Percentiles rank a stretch among this genome's conserved stretches.
phyloP scores from a whole-genome alignment of 1,140 invertebrate genomes.

The Diachasma alloeum region DNA sequence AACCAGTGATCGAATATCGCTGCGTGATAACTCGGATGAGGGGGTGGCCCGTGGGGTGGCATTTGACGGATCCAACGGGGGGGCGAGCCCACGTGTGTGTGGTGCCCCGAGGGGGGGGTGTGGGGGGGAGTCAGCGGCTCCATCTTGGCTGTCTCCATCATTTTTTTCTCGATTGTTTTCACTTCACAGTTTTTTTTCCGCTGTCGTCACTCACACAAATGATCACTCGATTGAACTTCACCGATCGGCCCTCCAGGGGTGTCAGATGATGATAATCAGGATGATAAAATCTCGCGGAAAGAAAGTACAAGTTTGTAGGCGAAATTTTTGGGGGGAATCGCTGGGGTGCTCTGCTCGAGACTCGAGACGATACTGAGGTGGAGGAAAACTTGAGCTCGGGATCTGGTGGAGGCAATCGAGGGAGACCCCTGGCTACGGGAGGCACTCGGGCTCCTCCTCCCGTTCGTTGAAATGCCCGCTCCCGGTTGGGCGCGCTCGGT shows the following conservation, averaged over 20 bases:
- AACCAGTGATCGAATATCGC: constrained; percentile 77
- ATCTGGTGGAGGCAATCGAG: constrained; percentile 22
- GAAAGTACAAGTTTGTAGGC: neutral
- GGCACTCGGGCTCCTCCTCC: constrained; percentile 26
- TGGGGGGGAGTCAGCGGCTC: constrained; percentile 74
- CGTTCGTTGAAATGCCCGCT: constrained; percentile 32
- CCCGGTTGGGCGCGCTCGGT: constrained; percentile 56
- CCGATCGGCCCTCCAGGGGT: neutral
- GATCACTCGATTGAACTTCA: neutral
- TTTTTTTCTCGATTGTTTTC: neutral
- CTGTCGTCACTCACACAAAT: neutral
- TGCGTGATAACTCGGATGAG: constrained; percentile 63
- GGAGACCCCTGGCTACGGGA: constrained; percentile 11
- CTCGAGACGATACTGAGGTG: constrained; percentile 50
- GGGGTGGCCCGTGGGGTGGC: constrained; percentile 33
- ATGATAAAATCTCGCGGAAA: neutral
- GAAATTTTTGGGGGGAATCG: neutral
- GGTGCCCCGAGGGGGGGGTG: constrained; percentile 71
- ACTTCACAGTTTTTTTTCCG: neutral
- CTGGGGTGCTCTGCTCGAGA: constrained; percentile 44
- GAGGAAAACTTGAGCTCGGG: constrained; percentile 29
- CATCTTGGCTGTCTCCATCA: constrained; percentile 49
- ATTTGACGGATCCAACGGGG: constrained; percentile 31
- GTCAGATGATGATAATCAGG: neutral
- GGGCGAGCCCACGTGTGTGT: constrained; percentile 52